Percentiles rank a stretch among this genome's conserved stretches.
Conservation (phyloP, 1,140 invertebrate species). For the Charaxes varanes region DNA sequence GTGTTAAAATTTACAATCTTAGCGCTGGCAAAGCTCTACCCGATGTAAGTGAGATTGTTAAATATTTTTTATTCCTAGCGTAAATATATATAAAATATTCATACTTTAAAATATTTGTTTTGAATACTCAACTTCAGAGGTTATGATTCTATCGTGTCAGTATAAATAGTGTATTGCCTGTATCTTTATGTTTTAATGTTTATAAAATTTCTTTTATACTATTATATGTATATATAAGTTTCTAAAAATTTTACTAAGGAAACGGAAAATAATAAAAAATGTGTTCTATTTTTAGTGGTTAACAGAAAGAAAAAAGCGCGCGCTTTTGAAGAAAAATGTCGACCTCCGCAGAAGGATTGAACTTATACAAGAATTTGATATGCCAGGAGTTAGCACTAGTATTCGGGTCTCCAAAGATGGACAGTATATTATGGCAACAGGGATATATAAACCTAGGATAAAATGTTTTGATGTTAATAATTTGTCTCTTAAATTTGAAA, state of each 20-base stretch:
- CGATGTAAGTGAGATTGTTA: constrained; percentile 83
- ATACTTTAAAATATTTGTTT: no score
- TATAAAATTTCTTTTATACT: no score
- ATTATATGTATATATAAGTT: background rate
- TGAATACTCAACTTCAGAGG: no score
- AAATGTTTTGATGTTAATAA: constrained; percentile 98
- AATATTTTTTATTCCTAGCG: background rate
- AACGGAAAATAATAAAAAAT: constrained; percentile 3
- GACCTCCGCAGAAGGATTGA: constrained; percentile 93
- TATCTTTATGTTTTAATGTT: no score
- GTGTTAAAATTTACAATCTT: constrained; percentile 98
- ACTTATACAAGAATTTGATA: constrained; percentile 99
- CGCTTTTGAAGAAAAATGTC: constrained; percentile 92
- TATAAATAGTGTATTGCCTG: no score
- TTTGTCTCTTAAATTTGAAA: constrained; percentile 98
- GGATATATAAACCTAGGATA: constrained; percentile 96
- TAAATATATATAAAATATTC: background rate
- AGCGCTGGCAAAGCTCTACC: constrained; percentile 97
- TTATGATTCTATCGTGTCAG: no score
- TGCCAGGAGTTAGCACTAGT: constrained; percentile 94
- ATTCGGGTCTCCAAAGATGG: constrained; percentile 93
- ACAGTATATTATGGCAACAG: constrained; percentile 93
- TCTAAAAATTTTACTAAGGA: background rate
- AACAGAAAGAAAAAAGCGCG: constrained; percentile 90
- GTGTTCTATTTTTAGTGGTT: constrained; percentile 91